A percentile compares a stretch with the other conserved stretches of the same genome.
These are phyloP conservation scores for Potamarius usumacintae DNA, from an alignment of 2,113 vertebrate genomes.

Conservation along the genomic window DNA sequence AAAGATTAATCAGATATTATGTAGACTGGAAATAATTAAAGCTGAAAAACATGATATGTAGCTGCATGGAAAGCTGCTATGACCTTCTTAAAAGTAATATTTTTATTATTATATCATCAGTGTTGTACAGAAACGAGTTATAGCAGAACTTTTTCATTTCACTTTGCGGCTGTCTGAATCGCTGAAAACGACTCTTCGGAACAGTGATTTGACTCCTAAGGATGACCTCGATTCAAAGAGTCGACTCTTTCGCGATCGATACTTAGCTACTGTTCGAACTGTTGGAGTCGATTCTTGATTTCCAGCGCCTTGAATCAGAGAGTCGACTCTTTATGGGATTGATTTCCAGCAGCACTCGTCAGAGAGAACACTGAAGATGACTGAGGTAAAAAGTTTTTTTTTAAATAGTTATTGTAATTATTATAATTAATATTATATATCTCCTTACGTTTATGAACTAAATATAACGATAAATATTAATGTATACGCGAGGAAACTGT, in stretches of 20 bases:
- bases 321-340: not conserved
- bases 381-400: not conserved
- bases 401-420: not conserved
- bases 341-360: not conserved
- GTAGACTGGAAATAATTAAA: not conserved
- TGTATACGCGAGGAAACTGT: too few species aligned
- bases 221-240: not conserved
- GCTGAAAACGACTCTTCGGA: not conserved
- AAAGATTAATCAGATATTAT: not conserved
- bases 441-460: not conserved
- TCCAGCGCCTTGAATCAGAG: too few species aligned
- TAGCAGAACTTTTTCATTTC: not conserved
- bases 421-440: not conserved
- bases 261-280: not conserved
- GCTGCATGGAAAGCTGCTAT: not conserved
- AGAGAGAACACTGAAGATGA: not conserved
- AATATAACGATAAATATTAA: not conserved
- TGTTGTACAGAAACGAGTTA: not conserved
- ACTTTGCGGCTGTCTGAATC: not conserved
- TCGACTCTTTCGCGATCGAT: not conserved
- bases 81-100: not conserved
- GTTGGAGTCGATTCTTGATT: not conserved
- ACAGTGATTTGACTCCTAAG: not conserved
- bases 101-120: not conserved
- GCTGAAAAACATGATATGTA: not conserved